Percentiles rank a stretch among this genome's conserved stretches.
Evolutionary conservation across 2,113 vertebrate genomes (phyloP).

Genomic region (Brienomyrus longianalis): DNA sequence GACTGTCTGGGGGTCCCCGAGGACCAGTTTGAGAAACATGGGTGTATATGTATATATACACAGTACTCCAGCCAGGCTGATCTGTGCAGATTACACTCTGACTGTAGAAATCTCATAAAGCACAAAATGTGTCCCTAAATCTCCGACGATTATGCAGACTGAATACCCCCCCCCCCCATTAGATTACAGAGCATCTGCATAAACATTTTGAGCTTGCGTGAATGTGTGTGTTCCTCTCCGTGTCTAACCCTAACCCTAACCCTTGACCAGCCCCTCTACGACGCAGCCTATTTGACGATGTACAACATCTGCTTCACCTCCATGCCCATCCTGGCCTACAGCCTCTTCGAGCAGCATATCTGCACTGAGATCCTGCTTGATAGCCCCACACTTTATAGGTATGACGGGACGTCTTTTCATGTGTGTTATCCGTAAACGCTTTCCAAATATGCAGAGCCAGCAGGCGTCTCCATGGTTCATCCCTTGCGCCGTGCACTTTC

Average conservation of each 20-base stretch:
- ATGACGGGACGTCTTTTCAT: background rate
- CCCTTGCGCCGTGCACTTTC: slow-evolving; percentile 6
- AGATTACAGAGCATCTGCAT: background rate
- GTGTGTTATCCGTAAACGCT: background rate
- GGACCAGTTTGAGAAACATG: background rate
- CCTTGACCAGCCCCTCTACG: slow-evolving; percentile 80
- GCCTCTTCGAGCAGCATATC: slow-evolving; percentile 92
- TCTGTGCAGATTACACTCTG: background rate
- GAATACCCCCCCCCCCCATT: background rate
- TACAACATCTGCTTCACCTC: slow-evolving; percentile 99
- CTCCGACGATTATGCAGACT: background rate
- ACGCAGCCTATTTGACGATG: slow-evolving; percentile 96
- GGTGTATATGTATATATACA: background rate
- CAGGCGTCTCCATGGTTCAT: background rate
- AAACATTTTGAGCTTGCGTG: background rate
- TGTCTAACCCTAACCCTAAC: slow-evolving; percentile 48
- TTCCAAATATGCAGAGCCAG: background rate
- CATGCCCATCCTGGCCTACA: slow-evolving; percentile 92
- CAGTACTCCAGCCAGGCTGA: background rate
- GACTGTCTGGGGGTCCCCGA: background rate
- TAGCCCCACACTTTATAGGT: slow-evolving; percentile 66
- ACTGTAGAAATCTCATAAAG: background rate
- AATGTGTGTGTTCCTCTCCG: slow-evolving; percentile 30
- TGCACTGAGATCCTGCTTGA: slow-evolving; percentile 71
- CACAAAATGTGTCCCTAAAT: background rate